Percentiles rank a stretch among this genome's conserved stretches.
These are phyloP conservation scores for Tholera decimalis DNA, from an alignment of 2,888 invertebrate genomes.

Conservation along the genomic window DNA sequence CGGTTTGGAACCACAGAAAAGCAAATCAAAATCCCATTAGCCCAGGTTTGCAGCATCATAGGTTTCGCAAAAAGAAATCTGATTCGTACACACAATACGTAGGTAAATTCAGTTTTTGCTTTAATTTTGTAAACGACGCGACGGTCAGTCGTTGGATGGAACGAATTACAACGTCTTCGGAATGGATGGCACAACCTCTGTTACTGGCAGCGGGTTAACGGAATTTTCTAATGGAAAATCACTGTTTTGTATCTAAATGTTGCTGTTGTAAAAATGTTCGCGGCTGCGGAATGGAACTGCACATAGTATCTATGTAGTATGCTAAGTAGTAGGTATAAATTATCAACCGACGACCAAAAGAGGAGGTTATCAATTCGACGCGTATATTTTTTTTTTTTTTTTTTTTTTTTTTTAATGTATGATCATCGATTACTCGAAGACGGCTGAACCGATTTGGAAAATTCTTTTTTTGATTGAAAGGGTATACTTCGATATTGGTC, in stretches of 20 bases:
- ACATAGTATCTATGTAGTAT: too few relatives aligned
- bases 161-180: constrained; percentile 44
- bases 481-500: too few relatives aligned
- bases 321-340: too few relatives aligned
- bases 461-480: too few relatives aligned
- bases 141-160: constrained; percentile 42
- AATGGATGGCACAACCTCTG: constrained; percentile 37
- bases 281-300: not conserved
- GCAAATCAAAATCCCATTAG: constrained; percentile 33
- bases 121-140: constrained; percentile 44
- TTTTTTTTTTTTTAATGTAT: too few relatives aligned
- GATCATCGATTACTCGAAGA: too few relatives aligned
- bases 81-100: constrained; percentile 40
- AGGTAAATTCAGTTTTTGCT: constrained; percentile 53
- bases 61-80: constrained; percentile 54
- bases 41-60: constrained; percentile 24
- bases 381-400: too few relatives aligned
- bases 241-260: constrained; percentile 29
- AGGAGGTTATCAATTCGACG: too few relatives aligned
- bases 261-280: constrained; percentile 7
- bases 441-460: too few relatives aligned
- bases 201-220: constrained; percentile 21
- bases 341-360: too few relatives aligned
- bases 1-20: constrained; percentile 13
- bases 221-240: constrained; percentile 16